phyloP scores from a whole-genome alignment of 2,888 invertebrate genomes.

The Orthonychiurus folsomi region DNA sequence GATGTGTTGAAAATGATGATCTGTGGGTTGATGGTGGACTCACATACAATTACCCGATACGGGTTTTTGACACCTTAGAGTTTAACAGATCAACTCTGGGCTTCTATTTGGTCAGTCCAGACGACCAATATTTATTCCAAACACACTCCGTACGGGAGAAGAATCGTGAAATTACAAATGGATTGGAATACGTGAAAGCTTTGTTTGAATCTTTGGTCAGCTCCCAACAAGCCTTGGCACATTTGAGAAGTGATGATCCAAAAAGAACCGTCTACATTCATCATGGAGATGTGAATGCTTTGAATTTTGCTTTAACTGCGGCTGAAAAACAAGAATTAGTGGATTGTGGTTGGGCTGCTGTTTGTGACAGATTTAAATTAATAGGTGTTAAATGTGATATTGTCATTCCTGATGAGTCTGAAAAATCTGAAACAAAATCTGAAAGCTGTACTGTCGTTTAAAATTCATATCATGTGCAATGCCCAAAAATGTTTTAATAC shows the following conservation, averaged over 20 bases:
- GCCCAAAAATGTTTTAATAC: not conserved
- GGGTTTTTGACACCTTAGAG: conserved; percentile 12
- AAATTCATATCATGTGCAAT: not conserved
- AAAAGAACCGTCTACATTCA: conserved; percentile 16
- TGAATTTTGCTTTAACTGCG: conserved; percentile 13
- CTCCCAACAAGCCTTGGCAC: conserved; percentile 13
- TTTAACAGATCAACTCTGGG: conserved; percentile 11
- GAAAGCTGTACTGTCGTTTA: not conserved
- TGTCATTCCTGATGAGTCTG: not conserved
- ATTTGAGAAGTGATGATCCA: conserved; percentile 8
- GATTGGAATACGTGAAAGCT: conserved; percentile 8
- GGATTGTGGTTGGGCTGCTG: conserved; percentile 12
- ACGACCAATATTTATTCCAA: conserved; percentile 12
- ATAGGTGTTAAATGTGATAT: not conserved
- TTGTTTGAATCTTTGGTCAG: conserved; percentile 12
- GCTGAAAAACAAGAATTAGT: conserved; percentile 13
- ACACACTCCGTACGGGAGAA: not conserved
- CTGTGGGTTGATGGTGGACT: conserved; percentile 18
- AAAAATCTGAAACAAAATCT: not conserved
- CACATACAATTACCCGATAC: conserved; percentile 16
- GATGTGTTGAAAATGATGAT: conserved; percentile 10
- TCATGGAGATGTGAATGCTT: conserved; percentile 5
- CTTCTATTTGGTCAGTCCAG: conserved; percentile 14
- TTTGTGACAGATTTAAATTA: not conserved
- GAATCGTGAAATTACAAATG: conserved; percentile 14